Evolutionary conservation across 2,797 vertebrate species (phyloP).

Genomic region (Smutsia gigantea): DNA sequence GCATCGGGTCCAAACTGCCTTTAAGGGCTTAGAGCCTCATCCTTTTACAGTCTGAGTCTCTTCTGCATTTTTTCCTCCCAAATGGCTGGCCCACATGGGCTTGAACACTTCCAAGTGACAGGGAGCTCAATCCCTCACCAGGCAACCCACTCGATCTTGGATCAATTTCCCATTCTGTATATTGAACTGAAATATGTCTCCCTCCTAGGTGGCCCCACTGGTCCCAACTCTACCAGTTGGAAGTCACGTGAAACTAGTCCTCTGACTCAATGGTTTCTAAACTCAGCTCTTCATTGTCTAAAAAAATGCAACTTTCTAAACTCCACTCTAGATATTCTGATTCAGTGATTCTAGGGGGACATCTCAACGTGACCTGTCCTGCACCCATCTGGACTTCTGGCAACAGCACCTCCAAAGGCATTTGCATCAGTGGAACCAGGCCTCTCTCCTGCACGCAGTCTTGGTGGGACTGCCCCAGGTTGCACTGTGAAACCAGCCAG

Average conservation of each 20-base stretch:
- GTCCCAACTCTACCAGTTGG: neutral
- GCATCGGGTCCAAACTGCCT: neutral
- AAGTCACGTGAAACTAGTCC: neutral
- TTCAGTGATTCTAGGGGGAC: neutral
- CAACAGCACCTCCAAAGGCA: neutral
- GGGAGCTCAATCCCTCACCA: neutral
- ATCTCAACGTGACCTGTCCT: neutral
- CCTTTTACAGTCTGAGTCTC: neutral
- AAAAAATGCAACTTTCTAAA: neutral
- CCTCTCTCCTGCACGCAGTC: no score
- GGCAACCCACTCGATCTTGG: neutral
- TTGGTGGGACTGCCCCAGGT: neutral
- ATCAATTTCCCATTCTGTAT: neutral
- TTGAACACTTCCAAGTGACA: rapidly evolving
- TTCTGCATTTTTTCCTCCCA: neutral
- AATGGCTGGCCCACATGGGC: neutral
- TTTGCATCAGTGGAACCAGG: neutral
- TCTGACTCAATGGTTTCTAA: neutral
- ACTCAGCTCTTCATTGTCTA: neutral
- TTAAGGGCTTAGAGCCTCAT: neutral
- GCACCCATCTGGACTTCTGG: neutral
- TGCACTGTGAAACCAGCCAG: neutral
- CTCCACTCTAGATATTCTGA: neutral
- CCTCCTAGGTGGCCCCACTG: neutral
- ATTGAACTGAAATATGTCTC: neutral